These are phyloP conservation scores for Drosophila orena DNA, from an alignment of 1,140 invertebrate species.

Conservation along the genomic window DNA sequence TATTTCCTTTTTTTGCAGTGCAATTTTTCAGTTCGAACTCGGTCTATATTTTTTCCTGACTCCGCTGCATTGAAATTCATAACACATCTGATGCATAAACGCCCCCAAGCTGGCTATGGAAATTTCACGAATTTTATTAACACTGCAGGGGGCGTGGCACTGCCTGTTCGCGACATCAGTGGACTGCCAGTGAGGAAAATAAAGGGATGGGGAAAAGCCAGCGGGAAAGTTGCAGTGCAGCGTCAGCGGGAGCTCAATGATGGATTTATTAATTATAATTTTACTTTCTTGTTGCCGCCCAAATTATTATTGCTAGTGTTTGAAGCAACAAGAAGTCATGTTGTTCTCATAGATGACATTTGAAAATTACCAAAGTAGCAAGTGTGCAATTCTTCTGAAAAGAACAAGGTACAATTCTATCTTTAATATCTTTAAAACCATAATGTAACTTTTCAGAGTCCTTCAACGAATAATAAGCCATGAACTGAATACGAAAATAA, in stretches of 20 bases:
- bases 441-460: too few species aligned
- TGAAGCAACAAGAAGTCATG: background rate
- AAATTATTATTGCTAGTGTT: conserved; percentile 17
- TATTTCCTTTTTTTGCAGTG: background rate
- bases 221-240: conserved; percentile 2
- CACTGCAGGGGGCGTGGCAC: conserved; percentile 36
- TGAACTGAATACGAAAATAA: background rate
- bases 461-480: too few species aligned
- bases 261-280: conserved; percentile 72
- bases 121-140: conserved; percentile 71
- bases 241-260: conserved; percentile 31
- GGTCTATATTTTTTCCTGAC: conserved; percentile 16
- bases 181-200: conserved; percentile 7
- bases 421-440: too few species aligned
- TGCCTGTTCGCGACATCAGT: conserved; percentile 5
- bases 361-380: background rate
- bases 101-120: conserved; percentile 73
- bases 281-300: conserved; percentile 37
- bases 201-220: background rate
- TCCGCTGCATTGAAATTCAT: conserved; percentile 73
- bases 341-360: background rate
- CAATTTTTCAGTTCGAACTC: conserved; percentile 39
- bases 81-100: conserved; percentile 81
- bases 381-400: too few species aligned
- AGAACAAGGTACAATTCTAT: too few species aligned